Evolutionary conservation across 2,888 invertebrate species (phyloP).

Genomic region (Linnaemya tessellans): DNA sequence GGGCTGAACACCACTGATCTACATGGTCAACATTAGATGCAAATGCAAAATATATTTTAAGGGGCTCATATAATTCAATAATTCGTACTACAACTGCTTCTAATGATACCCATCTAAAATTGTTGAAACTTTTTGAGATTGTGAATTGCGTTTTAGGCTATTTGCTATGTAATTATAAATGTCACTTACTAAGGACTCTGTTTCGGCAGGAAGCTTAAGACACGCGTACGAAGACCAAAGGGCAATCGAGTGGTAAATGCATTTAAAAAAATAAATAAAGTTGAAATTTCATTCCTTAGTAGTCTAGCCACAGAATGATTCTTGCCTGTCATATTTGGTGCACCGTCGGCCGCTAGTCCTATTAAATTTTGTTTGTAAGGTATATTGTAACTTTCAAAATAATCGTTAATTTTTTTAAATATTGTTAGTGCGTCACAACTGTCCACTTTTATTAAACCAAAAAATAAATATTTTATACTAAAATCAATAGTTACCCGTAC

Average conservation of each 20-base stretch:
- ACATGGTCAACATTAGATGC: slow-evolving; percentile 1
- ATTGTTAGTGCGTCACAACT: background rate
- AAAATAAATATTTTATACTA: background rate
- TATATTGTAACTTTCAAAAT: slow-evolving; percentile 13
- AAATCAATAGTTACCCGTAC: background rate
- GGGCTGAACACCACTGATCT: too few relatives aligned
- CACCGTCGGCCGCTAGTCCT: slow-evolving; percentile 10
- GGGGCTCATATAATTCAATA: slow-evolving; percentile 12
- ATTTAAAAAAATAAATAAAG: slow-evolving; percentile 11
- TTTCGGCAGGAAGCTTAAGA: slow-evolving; percentile 13
- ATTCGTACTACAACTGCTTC: slow-evolving; percentile 13
- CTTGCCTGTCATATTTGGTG: slow-evolving; percentile 15
- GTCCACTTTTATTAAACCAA: background rate
- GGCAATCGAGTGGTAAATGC: slow-evolving; percentile 12
- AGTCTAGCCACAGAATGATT: slow-evolving; percentile 10
- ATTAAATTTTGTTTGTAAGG: slow-evolving; percentile 7
- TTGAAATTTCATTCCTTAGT: slow-evolving; percentile 20
- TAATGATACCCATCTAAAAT: slow-evolving; percentile 9
- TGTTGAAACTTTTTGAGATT: slow-evolving; percentile 11
- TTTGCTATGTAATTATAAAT: slow-evolving; percentile 31
- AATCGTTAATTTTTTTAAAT: background rate
- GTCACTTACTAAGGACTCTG: slow-evolving; percentile 7
- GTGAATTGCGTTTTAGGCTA: slow-evolving; percentile 11
- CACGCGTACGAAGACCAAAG: slow-evolving; percentile 15
- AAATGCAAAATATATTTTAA: slow-evolving; percentile 32